Base-by-base conservation (phyloP, 2,797 vertebrate species). In the Macropodus opercularis region DNA sequence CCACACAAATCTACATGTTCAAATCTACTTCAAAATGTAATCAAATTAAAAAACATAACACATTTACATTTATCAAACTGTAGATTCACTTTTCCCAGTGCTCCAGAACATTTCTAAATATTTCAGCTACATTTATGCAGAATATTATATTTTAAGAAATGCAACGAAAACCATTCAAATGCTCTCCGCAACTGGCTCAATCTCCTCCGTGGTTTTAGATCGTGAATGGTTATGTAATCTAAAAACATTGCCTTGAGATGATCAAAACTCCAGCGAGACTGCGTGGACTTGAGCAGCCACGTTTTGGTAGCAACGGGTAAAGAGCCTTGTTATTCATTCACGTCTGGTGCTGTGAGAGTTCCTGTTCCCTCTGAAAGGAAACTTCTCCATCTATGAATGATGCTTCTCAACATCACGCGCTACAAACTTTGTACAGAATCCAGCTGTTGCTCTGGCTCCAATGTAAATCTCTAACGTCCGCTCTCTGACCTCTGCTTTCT, bases 391-490 rank as follows among this genome's bases (percentile, higher is more conserved):
- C 49, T 62, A 36, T 48, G 46, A 74, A 43, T 11, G 29, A 81
- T 63, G 36, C 44, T 62, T n/a, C 42, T 69, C 31, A 53, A 68
- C 27, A 55, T 72, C 49, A 79, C 36, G 69, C 61, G 44, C 35
- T 24, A 38, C 24, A 36, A 63, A 17, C 23, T 52, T 22, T 58
- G 18, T 31, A 43, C 57, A 64, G 17, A 32, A 47, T 47, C 72
- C 78, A 80, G 77, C 57, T 77, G 78, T 69, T 79, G 32, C 19
- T 71, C 51, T 31, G 13, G 44, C 58, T 84, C 41, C 15, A 17
- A 43, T 54, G 4, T 55, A 69, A 74, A 68, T 35, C 55, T 73
- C 21, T 12, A 44, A 47, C 8, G 48, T 49, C 60, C 32, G 8
- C 44, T 47, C 56, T 69, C 34, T 69, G 48, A 72, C 57, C 36